Conservation (phyloP, 2,113 vertebrate genomes). For the Falcunculus frontatus region DNA sequence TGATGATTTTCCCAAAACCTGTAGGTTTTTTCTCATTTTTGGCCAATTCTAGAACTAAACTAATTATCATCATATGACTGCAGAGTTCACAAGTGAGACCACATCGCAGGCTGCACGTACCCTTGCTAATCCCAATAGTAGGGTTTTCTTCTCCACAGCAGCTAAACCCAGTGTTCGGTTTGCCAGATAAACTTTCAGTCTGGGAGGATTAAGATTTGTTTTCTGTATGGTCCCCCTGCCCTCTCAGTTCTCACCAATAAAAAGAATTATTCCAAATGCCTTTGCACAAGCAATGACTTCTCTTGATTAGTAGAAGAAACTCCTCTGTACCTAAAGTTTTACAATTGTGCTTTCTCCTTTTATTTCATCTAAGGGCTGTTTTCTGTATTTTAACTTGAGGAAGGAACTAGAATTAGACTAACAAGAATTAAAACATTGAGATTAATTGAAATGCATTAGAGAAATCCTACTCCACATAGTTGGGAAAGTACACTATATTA, state of each 20-base stretch:
- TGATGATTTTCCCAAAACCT: background rate
- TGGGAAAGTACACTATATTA: background rate
- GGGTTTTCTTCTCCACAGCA: fast-evolving
- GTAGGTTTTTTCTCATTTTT: background rate
- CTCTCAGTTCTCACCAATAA: background rate
- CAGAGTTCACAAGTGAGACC: background rate
- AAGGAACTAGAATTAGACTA: background rate
- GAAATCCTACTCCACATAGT: background rate
- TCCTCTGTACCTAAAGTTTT: background rate
- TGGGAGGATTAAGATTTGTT: background rate
- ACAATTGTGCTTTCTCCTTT: background rate
- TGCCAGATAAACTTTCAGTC: background rate
- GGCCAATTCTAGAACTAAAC: background rate
- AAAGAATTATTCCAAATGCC: background rate
- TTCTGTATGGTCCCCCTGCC: background rate
- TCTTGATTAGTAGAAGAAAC: background rate
- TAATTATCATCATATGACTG: background rate
- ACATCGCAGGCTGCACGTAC: background rate
- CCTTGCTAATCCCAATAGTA: background rate
- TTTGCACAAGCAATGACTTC: background rate
- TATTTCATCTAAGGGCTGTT: background rate
- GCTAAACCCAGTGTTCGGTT: background rate
- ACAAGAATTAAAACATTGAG: background rate
- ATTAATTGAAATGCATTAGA: background rate
- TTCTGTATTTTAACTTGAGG: background rate